Percentiles rank a stretch among this genome's conserved stretches.
Evolutionary conservation across 2,888 invertebrate genomes (phyloP).

Genomic region (Gonocerus acuteangulatus): DNA sequence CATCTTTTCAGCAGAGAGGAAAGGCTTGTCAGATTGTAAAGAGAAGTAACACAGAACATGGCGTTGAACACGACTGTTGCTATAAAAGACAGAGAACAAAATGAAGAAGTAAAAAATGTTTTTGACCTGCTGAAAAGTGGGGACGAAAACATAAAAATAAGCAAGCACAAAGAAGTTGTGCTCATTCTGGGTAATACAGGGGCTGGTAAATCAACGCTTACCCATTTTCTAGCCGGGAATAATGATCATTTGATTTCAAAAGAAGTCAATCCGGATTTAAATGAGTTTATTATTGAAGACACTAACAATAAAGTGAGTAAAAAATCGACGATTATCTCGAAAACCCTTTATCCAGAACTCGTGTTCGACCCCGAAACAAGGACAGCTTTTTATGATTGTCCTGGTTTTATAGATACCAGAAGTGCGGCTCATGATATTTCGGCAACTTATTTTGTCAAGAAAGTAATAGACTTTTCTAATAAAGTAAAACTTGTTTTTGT

Average conservation of each 20-base stretch:
- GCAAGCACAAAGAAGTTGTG: neutral
- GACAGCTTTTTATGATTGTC: conserved; percentile 11
- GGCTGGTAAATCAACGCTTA: conserved; percentile 4
- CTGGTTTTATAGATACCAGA: conserved; percentile 9
- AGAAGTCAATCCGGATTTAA: neutral
- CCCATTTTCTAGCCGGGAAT: neutral
- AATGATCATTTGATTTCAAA: neutral
- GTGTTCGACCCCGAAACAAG: neutral
- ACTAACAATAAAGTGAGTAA: conserved; percentile 1
- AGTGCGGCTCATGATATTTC: conserved; percentile 14
- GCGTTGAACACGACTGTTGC: too few species aligned
- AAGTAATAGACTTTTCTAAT: conserved; percentile 1
- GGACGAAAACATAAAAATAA: neutral
- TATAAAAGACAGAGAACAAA: too few species aligned
- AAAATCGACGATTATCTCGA: neutral
- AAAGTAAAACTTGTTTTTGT: conserved; percentile 7
- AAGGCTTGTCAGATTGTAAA: too few species aligned
- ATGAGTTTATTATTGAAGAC: neutral
- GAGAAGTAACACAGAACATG: too few species aligned
- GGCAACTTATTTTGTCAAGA: conserved; percentile 13
- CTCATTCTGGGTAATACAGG: conserved; percentile 11
- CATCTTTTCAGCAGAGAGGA: too few species aligned
- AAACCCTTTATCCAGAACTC: conserved; percentile 7
- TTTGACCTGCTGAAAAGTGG: conserved; percentile 4
- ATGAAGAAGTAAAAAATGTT: neutral